Percentiles rank a stretch among this genome's conserved stretches.
Conservation (phyloP, 2,113 vertebrate genomes). For the Pungitius pungitius region DNA sequence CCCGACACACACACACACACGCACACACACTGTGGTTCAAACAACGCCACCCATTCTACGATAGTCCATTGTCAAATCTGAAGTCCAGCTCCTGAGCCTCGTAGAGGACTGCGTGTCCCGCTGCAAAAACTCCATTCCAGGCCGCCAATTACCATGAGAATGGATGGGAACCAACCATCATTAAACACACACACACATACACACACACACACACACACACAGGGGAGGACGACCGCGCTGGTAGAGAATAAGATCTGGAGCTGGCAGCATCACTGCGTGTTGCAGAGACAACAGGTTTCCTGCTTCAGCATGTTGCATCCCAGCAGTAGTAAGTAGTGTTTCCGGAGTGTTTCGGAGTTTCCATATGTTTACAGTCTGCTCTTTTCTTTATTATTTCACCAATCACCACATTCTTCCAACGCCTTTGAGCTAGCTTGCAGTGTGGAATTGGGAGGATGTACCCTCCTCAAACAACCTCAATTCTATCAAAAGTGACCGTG, state of each 20-base stretch:
- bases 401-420: not conserved
- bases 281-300: not conserved
- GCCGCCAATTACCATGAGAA: slow-evolving; percentile 82
- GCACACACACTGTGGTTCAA: slow-evolving; percentile 38
- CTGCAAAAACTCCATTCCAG: slow-evolving; percentile 68
- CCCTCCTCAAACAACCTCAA: slow-evolving; percentile 57
- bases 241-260: slow-evolving; percentile 69
- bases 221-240: slow-evolving; percentile 40
- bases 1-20: not conserved
- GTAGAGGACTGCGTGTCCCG: slow-evolving; percentile 38
- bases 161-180: slow-evolving; percentile 74
- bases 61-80: slow-evolving; percentile 58
- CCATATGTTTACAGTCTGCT: not conserved
- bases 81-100: slow-evolving; percentile 51
- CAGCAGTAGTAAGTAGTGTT: not conserved
- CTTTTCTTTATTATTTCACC: not conserved
- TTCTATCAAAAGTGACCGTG: slow-evolving; percentile 60
- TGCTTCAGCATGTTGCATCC: not conserved
- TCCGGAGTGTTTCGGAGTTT: no score
- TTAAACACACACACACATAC: slow-evolving; percentile 67
- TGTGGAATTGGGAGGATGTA: not conserved
- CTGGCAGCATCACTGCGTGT: slow-evolving; percentile 44
- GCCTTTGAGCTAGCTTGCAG: no score
- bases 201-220: slow-evolving; percentile 58
- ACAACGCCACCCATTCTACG: slow-evolving; percentile 50